Base-by-base conservation (phyloP, 2,888 invertebrate species). In the Ariolimax columbianus region DNA sequence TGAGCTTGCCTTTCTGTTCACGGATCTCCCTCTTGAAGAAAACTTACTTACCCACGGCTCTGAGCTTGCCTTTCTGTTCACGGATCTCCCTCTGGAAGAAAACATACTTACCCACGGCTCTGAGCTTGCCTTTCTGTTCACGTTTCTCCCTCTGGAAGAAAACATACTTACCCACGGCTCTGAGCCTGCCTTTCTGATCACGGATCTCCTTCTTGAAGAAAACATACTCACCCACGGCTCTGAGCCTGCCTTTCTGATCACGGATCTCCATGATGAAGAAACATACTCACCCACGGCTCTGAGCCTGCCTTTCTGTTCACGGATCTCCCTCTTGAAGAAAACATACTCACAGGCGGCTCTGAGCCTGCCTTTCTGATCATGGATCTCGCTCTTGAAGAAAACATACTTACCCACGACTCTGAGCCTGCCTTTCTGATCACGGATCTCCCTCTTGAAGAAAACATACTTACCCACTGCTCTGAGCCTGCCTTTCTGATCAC, bases 271-370 rank as follows among this genome's bases (percentile, higher is more conserved):
- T n/a, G n/a, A n/a, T n/a, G n/a, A n/a, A n/a, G n/a, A n/a, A n/a
- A n/a, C n/a, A n/a, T 33, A 86, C 89, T 88, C 85, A 92, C 92
- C 87, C 84, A 89, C 78, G 68, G 86, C 87, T 81, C 89, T 91
- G 77, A 91, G 87, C 38, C 91, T 87, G n/a, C 92, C 92, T 88
- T 91, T 93, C 77, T 90, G 88, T 88, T 93, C 93, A 87, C 92
- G 92, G 55, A 89, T 97, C 89, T 97, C 97, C 73, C 98, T 95
- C 93, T 98, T 98, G 1, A 99, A n/a, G n/a, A n/a, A n/a, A n/a
- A n/a, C n/a, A n/a, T 33, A 86, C 89, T 88, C 85, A 92, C 92
- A 86, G 84, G 89, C 78, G 68, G 86, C 87, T 81, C 89, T 91
- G 77, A 91, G 87, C 38, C 91, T 87, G n/a, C 92, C 92, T 88